A percentile compares a stretch with the other conserved stretches of the same genome.
phyloP scores from a whole-genome alignment of 2,797 vertebrate genomes.

The Valencia hispanica region DNA sequence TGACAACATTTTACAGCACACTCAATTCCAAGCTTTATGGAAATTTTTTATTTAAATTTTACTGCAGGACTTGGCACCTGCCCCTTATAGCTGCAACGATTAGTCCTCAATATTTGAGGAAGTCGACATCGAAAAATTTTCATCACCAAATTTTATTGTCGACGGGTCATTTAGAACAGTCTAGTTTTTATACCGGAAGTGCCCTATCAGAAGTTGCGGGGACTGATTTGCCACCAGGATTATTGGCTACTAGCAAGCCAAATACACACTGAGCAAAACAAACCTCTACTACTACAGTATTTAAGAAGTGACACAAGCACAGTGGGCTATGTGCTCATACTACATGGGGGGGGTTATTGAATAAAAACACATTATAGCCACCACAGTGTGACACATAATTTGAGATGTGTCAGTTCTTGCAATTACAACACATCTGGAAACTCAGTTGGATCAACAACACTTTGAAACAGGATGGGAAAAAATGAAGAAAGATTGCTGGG shows the following conservation, averaged over 20 bases:
- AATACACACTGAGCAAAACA: background rate
- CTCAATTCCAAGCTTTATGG: background rate
- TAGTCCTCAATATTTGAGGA: background rate
- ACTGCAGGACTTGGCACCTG: background rate
- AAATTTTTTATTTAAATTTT: background rate
- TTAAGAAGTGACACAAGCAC: background rate
- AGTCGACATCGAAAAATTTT: background rate
- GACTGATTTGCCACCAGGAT: too few species aligned
- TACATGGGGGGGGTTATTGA: background rate
- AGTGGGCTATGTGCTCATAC: background rate
- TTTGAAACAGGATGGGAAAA: background rate
- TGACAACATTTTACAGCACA: too few species aligned
- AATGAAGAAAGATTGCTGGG: background rate
- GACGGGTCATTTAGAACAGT: background rate
- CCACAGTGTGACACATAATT: background rate
- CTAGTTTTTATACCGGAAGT: background rate
- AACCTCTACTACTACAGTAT: background rate
- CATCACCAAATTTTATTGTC: background rate
- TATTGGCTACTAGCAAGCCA: background rate
- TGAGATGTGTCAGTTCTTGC: background rate
- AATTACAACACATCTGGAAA: background rate
- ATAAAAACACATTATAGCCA: background rate
- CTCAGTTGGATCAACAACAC: background rate
- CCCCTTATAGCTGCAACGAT: background rate
- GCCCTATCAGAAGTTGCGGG: background rate